These are phyloP conservation scores for Desoria tigrina DNA, from an alignment of 2,888 invertebrate species.

Conservation along the genomic window DNA sequence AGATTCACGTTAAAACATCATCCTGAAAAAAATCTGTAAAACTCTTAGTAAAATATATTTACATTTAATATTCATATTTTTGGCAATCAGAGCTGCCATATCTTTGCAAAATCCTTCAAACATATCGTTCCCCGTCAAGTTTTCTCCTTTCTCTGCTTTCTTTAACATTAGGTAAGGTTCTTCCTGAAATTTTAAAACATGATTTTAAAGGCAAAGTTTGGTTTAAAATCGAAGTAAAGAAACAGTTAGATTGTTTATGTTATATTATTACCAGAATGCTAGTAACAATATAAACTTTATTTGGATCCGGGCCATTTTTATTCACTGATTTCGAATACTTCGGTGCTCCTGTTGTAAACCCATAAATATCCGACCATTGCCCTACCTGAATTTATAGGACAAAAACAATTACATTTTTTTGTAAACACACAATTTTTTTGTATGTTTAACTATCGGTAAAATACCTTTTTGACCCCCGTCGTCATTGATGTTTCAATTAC, in stretches of 20 bases:
- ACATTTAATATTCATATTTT: constrained; percentile 68
- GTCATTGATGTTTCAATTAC: constrained; percentile 86
- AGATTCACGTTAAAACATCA: neutral
- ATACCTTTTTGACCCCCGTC: constrained; percentile 49
- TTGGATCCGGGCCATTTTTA: constrained; percentile 64
- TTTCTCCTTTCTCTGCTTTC: constrained; percentile 66
- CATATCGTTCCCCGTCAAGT: constrained; percentile 69
- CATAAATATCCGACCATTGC: constrained; percentile 47
- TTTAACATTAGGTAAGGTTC: constrained; percentile 84
- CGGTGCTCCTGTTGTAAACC: constrained; percentile 40
- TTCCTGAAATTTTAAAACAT: constrained; percentile 61
- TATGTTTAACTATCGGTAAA: too few relatives aligned
- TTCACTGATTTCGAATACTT: constrained; percentile 34
- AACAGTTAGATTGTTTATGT: too few relatives aligned
- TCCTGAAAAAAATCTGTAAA: too few relatives aligned
- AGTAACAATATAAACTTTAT: constrained; percentile 83
- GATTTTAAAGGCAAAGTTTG: constrained; percentile 5
- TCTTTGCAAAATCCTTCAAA: constrained; percentile 81
- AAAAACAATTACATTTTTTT: neutral
- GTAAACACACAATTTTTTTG: neutral
- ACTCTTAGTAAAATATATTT: too few relatives aligned
- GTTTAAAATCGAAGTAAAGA: neutral
- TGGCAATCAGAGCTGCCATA: constrained; percentile 67
- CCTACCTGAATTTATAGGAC: constrained; percentile 35
- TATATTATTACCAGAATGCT: constrained; percentile 75